A percentile compares a stretch with the other conserved stretches of the same genome.
Conservation (phyloP, 2,888 invertebrate species). For the Acanthosepion lycidas region DNA sequence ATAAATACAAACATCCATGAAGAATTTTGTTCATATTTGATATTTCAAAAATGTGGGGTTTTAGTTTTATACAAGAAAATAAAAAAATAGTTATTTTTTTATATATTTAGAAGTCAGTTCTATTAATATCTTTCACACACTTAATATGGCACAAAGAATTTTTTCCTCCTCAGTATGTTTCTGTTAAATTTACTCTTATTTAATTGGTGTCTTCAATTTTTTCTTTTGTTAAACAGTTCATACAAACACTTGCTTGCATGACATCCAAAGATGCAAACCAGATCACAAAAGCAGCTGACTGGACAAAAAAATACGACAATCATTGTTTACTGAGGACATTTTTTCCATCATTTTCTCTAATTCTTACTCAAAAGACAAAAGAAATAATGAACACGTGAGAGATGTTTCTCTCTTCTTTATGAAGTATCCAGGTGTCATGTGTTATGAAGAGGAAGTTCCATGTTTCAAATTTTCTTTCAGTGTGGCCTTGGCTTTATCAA, state of each 20-base stretch:
- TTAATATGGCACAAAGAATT: background rate
- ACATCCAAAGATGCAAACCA: background rate
- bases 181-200: background rate
- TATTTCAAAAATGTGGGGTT: no score
- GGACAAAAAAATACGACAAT: background rate
- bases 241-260: background rate
- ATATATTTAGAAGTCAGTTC: background rate
- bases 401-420: background rate
- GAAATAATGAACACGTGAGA: background rate
- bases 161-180: background rate
- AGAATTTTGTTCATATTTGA: no score
- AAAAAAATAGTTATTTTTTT: no score
- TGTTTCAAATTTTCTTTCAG: background rate
- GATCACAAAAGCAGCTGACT: background rate
- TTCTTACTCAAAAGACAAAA: background rate
- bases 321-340: background rate
- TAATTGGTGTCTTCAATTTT: background rate
- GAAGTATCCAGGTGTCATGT: background rate
- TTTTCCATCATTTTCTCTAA: background rate
- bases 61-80: no score
- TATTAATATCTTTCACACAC: background rate
- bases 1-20: no score
- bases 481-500: background rate
- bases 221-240: background rate
- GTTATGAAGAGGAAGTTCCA: background rate